Evolutionary conservation across 2,888 invertebrate genomes (phyloP), one percentile per base, ranked within the genome.

Genomic region (Pyrrhia umbra): DNA sequence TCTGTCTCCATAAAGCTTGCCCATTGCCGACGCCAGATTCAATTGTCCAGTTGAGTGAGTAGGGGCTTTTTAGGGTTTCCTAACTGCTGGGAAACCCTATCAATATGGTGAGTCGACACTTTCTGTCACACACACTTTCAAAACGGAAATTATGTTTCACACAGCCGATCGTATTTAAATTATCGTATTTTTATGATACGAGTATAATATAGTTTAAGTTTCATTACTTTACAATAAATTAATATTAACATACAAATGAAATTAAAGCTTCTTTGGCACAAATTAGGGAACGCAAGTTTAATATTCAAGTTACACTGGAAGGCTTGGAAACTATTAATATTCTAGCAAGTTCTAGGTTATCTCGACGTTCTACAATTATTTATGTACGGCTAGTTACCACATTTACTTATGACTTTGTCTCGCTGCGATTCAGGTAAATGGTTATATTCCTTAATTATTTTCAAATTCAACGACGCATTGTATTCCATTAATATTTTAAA

Each of bases 1-100:
- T 51, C 49, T 54, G 67, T 58, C 67, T 64, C 64, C 67, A 68
- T 77, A 77, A 77, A 59, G 57, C 62, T 58, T 56, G 54, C 51
- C 52, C 54, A 68, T 64, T 58, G 49, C 54, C 56, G 39, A 50
- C 50, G 57, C 77, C 64, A 57, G 70, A 77, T 74, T 77, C 76
- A 70, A 77, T 67, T 73, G 74, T 70, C 74, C 70, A 57, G 66
- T 66, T 69, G 68, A 73, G 56, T 70, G 66, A 70, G 60, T 76
- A 57, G 58, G 54, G 50, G 61, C 63, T 67, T 77, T 75, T 77
- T 74, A 74, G 77, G 70, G 69, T 52, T 67, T 77, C 66, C 63
- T 73, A 69, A 72, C 58, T 62, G 51, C 58, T 58, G 43, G 63
- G 74, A 72, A 76, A 56, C 66, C 62, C 43, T 61, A 61, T 77